Conservation (phyloP, 2,888 invertebrate species). For the Terebella lapidaria region DNA sequence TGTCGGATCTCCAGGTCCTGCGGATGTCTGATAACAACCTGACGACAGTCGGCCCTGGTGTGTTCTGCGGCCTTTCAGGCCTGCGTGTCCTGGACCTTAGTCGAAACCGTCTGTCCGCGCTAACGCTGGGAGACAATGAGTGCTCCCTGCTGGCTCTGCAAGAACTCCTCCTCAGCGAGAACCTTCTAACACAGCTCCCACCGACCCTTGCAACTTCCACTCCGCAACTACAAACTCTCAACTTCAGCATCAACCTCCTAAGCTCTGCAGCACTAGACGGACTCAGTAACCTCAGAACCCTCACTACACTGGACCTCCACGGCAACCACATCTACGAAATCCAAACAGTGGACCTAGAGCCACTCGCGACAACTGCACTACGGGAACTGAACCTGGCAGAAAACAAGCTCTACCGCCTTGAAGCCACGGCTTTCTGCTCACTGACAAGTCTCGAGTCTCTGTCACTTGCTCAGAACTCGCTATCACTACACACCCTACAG, state of each 20-base stretch:
- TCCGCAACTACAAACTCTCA: slow-evolving; percentile 22
- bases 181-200: slow-evolving; percentile 21
- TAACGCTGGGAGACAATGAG: slow-evolving; percentile 5
- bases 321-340: slow-evolving; percentile 22
- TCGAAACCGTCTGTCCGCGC: slow-evolving; percentile 16
- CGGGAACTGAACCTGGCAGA: slow-evolving; percentile 21
- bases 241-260: slow-evolving; percentile 23
- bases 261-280: slow-evolving; percentile 17
- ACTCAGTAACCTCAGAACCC: slow-evolving; percentile 5
- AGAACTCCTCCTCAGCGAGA: slow-evolving; percentile 20
- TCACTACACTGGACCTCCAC: slow-evolving; percentile 20
- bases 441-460: slow-evolving; percentile 22
- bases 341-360: slow-evolving; percentile 12
- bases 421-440: slow-evolving; percentile 14
- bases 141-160: slow-evolving; percentile 16
- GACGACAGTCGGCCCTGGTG: slow-evolving; percentile 6
- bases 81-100: slow-evolving; percentile 23
- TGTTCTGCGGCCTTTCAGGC: slow-evolving; percentile 16
- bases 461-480: slow-evolving; percentile 19
- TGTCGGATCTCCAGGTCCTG: slow-evolving; percentile 17
- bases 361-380: slow-evolving; percentile 14
- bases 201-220: slow-evolving; percentile 21
- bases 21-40: slow-evolving; percentile 21
- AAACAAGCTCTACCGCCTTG: slow-evolving; percentile 17
- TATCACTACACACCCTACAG: slow-evolving; percentile 5